Conservation (phyloP, 2,113 vertebrate genomes). For the Diadophis punctatus region DNA sequence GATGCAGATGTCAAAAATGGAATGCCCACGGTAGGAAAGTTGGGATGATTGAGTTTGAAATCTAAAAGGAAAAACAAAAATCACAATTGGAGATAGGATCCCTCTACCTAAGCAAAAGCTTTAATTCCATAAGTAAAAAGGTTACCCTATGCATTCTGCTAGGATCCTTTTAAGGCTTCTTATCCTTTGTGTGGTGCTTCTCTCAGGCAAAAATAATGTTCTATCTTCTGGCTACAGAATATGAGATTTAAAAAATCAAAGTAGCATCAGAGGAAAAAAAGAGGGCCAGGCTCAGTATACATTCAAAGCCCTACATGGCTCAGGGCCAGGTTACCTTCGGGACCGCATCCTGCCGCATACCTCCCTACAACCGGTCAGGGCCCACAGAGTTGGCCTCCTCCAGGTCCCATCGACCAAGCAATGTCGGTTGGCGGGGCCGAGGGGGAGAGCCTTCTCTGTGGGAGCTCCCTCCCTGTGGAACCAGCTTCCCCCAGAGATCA, state of each 20-base stretch:
- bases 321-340: no score
- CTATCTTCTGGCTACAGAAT: neutral
- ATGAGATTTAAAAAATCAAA: neutral
- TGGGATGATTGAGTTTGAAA: conserved; percentile 27
- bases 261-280: neutral
- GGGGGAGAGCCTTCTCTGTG: no score
- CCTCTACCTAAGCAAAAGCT: neutral
- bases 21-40: conserved; percentile 31
- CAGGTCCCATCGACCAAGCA: no score
- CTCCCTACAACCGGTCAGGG: no score
- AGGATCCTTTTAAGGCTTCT: neutral
- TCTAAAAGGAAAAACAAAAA: conserved; percentile 19
- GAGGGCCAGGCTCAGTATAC: neutral
- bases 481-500: no score
- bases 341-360: no score
- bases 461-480: no score
- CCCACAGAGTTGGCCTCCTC: no score
- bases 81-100: neutral
- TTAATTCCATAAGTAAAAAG: neutral
- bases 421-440: no score
- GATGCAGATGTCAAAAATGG: conserved; percentile 50
- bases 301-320: no score
- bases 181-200: neutral
- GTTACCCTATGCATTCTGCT: neutral
- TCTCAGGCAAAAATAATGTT: neutral